Percentiles rank a stretch among this genome's conserved stretches.
Evolutionary conservation across 2,888 invertebrate genomes (phyloP).

Genomic region (Holacanthella duospinosa): DNA sequence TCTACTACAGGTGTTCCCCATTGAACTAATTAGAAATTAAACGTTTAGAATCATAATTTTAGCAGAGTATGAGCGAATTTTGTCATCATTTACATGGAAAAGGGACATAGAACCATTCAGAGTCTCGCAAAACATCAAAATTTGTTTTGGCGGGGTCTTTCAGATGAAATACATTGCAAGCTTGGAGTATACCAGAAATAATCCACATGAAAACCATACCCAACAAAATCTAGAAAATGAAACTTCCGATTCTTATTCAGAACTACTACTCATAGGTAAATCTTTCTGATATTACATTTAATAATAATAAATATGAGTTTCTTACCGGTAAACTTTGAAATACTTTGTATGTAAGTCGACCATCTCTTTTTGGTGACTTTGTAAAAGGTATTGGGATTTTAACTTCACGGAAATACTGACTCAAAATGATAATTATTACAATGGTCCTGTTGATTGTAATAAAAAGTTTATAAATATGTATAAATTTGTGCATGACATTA

Average conservation of each 20-base stretch:
- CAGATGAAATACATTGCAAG: not conserved
- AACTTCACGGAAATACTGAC: constrained; percentile 62
- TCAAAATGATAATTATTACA: constrained; percentile 62
- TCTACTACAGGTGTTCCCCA: constrained; percentile 41
- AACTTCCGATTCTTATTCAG: no score
- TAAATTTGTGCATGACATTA: not conserved
- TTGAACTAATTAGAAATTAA: constrained; percentile 39
- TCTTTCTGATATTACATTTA: no score
- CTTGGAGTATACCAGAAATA: not conserved
- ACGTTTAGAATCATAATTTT: not conserved
- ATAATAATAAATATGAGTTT: not conserved
- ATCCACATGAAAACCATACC: not conserved
- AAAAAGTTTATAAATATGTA: no score
- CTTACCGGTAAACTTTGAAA: constrained; percentile 10
- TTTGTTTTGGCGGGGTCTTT: not conserved
- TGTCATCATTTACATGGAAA: not conserved
- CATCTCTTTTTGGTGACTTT: constrained; percentile 14
- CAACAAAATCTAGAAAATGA: not conserved
- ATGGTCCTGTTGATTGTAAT: constrained; percentile 51
- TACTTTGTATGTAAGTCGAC: constrained; percentile 2
- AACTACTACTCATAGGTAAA: no score
- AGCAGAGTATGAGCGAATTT: no score
- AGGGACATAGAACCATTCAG: not conserved
- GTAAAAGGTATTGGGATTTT: constrained; percentile 49
- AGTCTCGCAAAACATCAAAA: not conserved